Percentiles rank a stretch among this genome's conserved stretches.
Conservation (phyloP, 2,797 vertebrate genomes). For the Syndactyla subalaris region DNA sequence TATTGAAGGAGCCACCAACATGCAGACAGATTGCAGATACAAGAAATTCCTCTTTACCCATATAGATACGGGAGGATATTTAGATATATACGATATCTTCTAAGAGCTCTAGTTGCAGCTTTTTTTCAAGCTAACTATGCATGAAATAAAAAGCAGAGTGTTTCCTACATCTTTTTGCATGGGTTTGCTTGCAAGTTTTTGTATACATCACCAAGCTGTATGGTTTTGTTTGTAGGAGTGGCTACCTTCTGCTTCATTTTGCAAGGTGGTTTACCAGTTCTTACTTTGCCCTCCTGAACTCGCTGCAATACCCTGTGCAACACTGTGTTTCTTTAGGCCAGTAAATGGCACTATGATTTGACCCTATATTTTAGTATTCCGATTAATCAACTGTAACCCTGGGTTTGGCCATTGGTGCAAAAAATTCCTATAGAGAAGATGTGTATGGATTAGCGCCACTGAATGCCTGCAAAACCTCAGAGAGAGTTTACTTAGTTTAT, state of each 20-base stretch:
- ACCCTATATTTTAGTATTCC: background rate
- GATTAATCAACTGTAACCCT: background rate
- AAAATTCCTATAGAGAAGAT: background rate
- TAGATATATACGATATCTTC: background rate
- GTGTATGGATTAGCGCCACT: background rate
- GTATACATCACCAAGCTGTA: background rate
- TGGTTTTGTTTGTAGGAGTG: background rate
- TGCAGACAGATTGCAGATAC: background rate
- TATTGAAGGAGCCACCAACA: background rate
- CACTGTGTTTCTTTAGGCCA: background rate
- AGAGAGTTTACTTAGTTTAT: slow-evolving; percentile 38
- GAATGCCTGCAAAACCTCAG: slow-evolving; percentile 21
- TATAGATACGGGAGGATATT: background rate
- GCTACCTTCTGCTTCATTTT: background rate
- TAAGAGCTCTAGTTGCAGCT: background rate
- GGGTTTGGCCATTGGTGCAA: background rate
- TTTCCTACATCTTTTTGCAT: background rate
- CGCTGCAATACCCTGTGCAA: background rate
- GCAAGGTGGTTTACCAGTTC: background rate
- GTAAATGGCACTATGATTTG: background rate
- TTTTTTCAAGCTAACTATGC: background rate
- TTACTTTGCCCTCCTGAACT: background rate
- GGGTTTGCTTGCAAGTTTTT: background rate
- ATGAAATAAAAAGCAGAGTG: background rate
- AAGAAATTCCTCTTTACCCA: background rate